A percentile compares a stretch with the other conserved stretches of the same genome.
phyloP scores from a whole-genome alignment of 2,113 vertebrate species.

The Dryoscopus gambensis region DNA sequence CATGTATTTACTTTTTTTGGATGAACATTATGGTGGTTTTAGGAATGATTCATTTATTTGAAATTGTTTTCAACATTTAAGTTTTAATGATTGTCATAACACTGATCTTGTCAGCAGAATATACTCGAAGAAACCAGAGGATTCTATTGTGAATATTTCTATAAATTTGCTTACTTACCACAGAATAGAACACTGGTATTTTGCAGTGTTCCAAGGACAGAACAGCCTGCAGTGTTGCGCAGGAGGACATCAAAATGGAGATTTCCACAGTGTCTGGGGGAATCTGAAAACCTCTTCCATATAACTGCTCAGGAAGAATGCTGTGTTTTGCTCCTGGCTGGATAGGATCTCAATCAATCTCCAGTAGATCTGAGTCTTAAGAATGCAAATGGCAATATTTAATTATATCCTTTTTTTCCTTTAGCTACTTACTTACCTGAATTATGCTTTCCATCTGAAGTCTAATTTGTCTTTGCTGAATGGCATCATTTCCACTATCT shows the following conservation, averaged over 20 bases:
- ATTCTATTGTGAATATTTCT: not conserved
- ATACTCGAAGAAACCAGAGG: not conserved
- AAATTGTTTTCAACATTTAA: not conserved
- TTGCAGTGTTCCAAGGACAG: not conserved
- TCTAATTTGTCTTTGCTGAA: not conserved
- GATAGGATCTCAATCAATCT: not conserved
- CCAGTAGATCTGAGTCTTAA: not conserved
- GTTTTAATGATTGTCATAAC: not conserved
- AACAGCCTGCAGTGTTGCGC: not conserved
- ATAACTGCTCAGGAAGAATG: not conserved
- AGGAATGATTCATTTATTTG: not conserved
- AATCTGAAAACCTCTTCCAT: not conserved
- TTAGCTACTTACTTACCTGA: not conserved
- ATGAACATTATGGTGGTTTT: not conserved
- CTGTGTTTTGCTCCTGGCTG: not conserved
- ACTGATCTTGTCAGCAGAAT: not conserved
- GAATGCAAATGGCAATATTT: not conserved
- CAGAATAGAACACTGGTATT: not conserved
- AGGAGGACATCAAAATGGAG: not conserved
- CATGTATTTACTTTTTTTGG: not conserved
- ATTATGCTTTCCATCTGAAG: not conserved
- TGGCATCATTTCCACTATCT: not conserved
- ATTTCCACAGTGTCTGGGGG: not conserved
- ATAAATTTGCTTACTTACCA: not conserved
- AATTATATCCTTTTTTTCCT: not conserved